phyloP scores from a whole-genome alignment of 2,797 vertebrate genomes.

The Diceros bicornis region DNA sequence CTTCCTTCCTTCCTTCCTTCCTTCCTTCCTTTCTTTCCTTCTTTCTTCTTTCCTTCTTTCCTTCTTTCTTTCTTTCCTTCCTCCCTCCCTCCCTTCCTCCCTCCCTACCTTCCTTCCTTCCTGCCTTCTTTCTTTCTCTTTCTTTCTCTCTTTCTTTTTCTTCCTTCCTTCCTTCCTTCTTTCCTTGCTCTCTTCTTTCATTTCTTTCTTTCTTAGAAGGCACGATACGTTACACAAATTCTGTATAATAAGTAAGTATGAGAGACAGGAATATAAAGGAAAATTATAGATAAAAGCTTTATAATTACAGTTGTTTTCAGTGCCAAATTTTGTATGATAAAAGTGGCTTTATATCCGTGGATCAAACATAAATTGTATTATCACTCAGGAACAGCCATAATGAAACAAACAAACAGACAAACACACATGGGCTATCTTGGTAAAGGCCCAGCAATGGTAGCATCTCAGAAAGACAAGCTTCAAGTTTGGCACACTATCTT shows the following conservation, averaged over 20 bases:
- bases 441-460: not conserved
- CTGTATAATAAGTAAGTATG: not conserved
- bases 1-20: accelerated
- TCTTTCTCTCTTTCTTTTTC: not conserved
- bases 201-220: not conserved
- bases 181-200: accelerated
- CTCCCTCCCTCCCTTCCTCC: accelerated
- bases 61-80: accelerated
- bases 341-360: not conserved
- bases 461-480: not conserved
- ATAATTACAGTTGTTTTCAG: not conserved
- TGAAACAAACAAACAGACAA: not conserved
- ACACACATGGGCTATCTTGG: not conserved
- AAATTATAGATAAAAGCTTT: not conserved
- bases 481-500: not conserved
- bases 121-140: accelerated
- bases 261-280: not conserved
- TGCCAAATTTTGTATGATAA: not conserved
- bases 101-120: no score
- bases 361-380: not conserved
- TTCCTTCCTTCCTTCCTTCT: accelerated
- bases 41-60: not conserved
- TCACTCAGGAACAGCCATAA: not conserved
- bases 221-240: not conserved
- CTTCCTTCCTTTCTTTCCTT: no score